A percentile compares a stretch with the other conserved stretches of the same genome.
phyloP scores from a whole-genome alignment of 2,113 vertebrate species.

The Orycteropus afer region DNA sequence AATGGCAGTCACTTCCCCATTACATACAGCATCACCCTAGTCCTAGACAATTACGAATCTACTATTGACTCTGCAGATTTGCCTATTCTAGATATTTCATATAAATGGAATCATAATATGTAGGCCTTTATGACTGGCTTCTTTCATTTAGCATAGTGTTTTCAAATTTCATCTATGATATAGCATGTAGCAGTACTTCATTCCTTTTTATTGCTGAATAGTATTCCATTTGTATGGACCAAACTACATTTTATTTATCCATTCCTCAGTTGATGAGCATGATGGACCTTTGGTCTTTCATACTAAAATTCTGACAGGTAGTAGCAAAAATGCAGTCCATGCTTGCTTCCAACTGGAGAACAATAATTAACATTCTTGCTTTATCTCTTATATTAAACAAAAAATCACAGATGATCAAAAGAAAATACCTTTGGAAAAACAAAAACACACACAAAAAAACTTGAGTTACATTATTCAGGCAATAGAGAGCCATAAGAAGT shows the following conservation, averaged over 20 bases:
- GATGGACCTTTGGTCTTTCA: not conserved
- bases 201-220: constrained; percentile 26
- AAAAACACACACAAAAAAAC: not conserved
- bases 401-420: not conserved
- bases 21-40: not conserved
- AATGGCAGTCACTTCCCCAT: not conserved
- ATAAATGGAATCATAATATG: not conserved
- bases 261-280: not conserved
- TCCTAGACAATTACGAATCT: no score
- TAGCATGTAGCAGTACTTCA: not conserved
- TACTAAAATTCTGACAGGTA: not conserved
- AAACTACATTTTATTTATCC: not conserved
- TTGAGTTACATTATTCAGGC: not conserved
- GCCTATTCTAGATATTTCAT: not conserved
- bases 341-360: not conserved
- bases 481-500: not conserved
- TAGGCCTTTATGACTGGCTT: not conserved
- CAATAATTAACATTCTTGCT: not conserved
- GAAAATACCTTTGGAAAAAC: not conserved
- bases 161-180: not conserved
- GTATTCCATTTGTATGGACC: not conserved
- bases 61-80: not conserved
- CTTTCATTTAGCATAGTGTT: not conserved
- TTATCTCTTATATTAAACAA: not conserved
- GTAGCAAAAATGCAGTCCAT: not conserved